A percentile compares a stretch with the other conserved stretches of the same genome.
Conservation (phyloP, 2,113 vertebrate genomes). For the Phasianus colchicus region DNA sequence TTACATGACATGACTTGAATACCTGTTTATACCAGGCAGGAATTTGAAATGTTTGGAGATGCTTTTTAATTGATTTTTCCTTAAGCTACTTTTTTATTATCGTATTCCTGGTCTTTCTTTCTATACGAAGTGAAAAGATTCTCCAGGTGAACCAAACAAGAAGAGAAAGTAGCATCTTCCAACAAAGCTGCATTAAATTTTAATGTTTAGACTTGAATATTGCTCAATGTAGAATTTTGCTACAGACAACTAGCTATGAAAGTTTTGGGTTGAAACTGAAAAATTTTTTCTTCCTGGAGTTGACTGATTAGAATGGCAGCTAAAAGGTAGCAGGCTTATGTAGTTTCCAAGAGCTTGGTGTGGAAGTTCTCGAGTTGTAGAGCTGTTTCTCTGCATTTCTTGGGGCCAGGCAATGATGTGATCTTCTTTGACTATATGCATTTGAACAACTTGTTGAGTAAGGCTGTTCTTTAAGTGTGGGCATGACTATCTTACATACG, state of each 20-base stretch:
- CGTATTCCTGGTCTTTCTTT: background rate
- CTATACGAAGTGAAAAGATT: background rate
- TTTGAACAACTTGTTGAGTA: background rate
- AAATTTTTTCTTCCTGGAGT: rapidly evolving
- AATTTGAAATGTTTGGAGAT: background rate
- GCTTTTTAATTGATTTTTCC: background rate
- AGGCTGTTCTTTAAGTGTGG: background rate
- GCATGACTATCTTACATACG: background rate
- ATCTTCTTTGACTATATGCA: background rate
- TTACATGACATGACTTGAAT: background rate
- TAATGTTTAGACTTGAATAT: background rate
- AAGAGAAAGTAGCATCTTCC: background rate
- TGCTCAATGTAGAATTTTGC: background rate
- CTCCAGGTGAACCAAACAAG: background rate
- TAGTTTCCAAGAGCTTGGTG: background rate
- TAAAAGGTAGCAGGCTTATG: background rate
- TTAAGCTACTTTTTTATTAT: background rate
- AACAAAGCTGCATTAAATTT: background rate
- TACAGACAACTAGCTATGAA: background rate
- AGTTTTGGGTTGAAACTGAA: background rate
- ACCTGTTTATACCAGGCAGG: background rate
- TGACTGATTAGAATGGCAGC: background rate
- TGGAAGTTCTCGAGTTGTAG: background rate
- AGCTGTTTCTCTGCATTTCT: background rate
- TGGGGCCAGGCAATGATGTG: too few relatives aligned